These are phyloP conservation scores for Turdus rufiventris DNA, from an alignment of 2,113 vertebrate species.

Conservation along the genomic window DNA sequence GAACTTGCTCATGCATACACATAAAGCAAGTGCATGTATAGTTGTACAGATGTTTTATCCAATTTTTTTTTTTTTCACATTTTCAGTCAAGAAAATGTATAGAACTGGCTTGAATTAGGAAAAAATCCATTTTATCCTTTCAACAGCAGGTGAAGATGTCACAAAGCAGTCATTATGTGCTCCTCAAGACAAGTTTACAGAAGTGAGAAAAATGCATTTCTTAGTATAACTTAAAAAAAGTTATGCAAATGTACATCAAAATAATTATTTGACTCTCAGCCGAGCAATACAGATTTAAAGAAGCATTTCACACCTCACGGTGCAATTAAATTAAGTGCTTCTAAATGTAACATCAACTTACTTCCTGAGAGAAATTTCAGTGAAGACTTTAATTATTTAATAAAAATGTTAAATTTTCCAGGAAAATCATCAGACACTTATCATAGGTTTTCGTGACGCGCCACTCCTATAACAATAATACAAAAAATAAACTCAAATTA, in stretches of 20 bases:
- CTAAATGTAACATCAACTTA: neutral
- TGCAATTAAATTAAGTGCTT: neutral
- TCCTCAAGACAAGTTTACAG: neutral
- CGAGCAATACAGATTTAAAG: neutral
- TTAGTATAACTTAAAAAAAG: neutral
- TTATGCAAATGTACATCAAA: neutral
- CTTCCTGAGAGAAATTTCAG: neutral
- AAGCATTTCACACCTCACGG: neutral
- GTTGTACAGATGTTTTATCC: neutral
- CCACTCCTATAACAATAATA: neutral
- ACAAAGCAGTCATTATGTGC: neutral
- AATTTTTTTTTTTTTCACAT: neutral
- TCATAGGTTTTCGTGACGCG: neutral
- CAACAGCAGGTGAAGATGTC: neutral
- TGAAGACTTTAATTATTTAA: neutral
- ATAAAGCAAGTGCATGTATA: too few relatives aligned
- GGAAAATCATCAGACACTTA: neutral
- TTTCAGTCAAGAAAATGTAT: neutral
- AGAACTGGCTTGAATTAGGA: neutral
- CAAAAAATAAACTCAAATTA: neutral
- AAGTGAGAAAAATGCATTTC: neutral
- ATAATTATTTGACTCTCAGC: neutral
- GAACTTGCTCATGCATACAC: fast-evolving
- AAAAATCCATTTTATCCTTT: neutral
- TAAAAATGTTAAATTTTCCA: neutral